Conservation (phyloP, 1,140 invertebrate genomes). For the Drosophila subobscura region DNA sequence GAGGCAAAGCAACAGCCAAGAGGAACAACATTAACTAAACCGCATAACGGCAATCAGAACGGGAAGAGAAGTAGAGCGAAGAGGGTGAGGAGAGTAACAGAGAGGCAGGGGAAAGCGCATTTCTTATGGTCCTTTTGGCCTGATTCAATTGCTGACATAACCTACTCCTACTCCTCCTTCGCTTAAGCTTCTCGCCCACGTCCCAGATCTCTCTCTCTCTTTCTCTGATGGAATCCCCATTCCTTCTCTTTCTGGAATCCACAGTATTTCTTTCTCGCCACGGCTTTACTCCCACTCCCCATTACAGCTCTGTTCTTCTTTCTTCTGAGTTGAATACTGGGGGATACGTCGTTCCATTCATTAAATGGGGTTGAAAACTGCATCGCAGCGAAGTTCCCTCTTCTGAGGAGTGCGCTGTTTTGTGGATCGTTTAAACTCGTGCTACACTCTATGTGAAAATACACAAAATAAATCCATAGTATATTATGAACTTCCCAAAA, state of each 20-base stretch:
- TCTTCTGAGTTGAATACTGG: not conserved
- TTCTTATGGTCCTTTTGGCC: slow-evolving; percentile 26
- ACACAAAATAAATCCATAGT: no score
- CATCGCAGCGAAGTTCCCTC: not conserved
- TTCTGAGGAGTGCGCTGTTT: not conserved
- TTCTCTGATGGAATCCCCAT: not conserved
- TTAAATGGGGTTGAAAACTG: slow-evolving; percentile 1
- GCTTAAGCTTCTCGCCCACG: not conserved
- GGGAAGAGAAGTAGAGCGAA: not conserved
- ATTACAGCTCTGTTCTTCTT: slow-evolving; percentile 1
- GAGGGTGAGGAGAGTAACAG: no score
- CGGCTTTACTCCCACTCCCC: not conserved
- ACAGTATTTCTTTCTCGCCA: not conserved
- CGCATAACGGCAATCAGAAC: slow-evolving; percentile 28
- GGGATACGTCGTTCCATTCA: slow-evolving; percentile 13
- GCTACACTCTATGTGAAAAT: not conserved
- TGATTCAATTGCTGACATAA: slow-evolving; percentile 53
- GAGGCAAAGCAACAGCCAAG: not conserved
- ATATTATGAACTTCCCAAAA: no score
- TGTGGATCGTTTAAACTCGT: not conserved
- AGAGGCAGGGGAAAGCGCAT: not conserved
- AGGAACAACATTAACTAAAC: slow-evolving; percentile 27
- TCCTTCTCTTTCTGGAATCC: no score
- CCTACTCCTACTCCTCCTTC: slow-evolving; percentile 7
- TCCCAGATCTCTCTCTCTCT: no score